A percentile compares a stretch with the other conserved stretches of the same genome.
Evolutionary conservation across 2,888 invertebrate species (phyloP).

Genomic region (Malacosoma neustria): DNA sequence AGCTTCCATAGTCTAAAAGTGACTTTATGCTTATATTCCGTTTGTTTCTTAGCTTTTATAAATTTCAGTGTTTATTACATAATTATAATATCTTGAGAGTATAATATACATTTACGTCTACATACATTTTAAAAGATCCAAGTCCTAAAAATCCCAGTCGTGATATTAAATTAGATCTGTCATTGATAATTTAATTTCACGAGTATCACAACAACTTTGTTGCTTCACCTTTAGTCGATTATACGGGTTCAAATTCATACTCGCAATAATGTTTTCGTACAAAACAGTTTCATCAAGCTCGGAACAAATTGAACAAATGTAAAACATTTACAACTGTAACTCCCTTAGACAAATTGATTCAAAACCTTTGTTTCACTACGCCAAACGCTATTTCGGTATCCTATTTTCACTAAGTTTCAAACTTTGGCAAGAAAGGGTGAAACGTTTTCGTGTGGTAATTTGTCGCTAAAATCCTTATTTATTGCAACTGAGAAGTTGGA

Average conservation of each 20-base stretch:
- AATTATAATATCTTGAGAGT: too few species aligned
- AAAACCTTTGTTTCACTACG: slow-evolving; percentile 25
- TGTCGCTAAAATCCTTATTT: slow-evolving; percentile 74
- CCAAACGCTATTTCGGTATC: slow-evolving; percentile 24
- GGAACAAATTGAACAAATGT: background rate
- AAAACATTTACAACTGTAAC: background rate
- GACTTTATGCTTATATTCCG: background rate
- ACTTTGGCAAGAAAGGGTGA: slow-evolving; percentile 56
- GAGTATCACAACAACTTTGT: too few species aligned
- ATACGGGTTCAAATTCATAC: too few species aligned
- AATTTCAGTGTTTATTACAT: too few species aligned
- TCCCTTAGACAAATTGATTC: slow-evolving; percentile 15
- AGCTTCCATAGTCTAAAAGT: background rate
- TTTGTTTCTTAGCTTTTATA: background rate
- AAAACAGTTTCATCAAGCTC: background rate
- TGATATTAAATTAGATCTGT: too few species aligned
- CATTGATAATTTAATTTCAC: too few species aligned
- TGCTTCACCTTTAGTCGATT: too few species aligned
- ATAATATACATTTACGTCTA: too few species aligned
- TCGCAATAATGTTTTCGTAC: background rate
- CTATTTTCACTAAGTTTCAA: slow-evolving; percentile 51
- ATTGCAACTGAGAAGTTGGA: slow-evolving; percentile 68
- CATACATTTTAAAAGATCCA: too few species aligned
- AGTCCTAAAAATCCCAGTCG: too few species aligned
- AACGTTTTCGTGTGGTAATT: slow-evolving; percentile 68